phyloP scores from a whole-genome alignment of 2,888 invertebrate genomes.

The Palloptera scutellata region DNA sequence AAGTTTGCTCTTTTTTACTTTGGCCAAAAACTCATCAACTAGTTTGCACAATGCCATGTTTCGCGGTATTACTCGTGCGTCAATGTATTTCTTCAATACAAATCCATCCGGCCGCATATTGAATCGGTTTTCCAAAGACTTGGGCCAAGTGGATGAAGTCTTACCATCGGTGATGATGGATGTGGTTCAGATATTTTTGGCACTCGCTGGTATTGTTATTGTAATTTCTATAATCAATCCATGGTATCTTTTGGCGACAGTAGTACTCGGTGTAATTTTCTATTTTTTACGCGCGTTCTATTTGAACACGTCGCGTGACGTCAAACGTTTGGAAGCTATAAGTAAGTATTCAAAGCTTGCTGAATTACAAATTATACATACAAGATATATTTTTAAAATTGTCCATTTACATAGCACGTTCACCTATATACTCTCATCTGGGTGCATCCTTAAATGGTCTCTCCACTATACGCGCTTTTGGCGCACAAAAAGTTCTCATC shows the following conservation, averaged over 20 bases:
- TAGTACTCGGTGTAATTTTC: constrained; percentile 77
- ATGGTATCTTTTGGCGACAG: constrained; percentile 75
- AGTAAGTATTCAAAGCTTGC: constrained; percentile 68
- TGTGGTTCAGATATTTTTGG: constrained; percentile 75
- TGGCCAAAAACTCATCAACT: constrained; percentile 78
- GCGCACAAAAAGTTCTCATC: constrained; percentile 79
- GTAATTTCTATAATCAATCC: constrained; percentile 80
- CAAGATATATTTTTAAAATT: neutral
- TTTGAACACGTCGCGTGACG: constrained; percentile 79
- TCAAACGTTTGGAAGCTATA: constrained; percentile 82
- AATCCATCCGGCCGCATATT: constrained; percentile 85
- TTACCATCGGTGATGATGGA: constrained; percentile 63
- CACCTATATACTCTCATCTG: constrained; percentile 95
- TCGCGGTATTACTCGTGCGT: constrained; percentile 76
- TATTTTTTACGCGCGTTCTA: constrained; percentile 79
- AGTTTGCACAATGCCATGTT: constrained; percentile 87
- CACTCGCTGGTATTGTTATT: constrained; percentile 79
- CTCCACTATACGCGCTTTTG: constrained; percentile 89
- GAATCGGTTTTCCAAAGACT: constrained; percentile 90
- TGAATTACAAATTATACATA: neutral
- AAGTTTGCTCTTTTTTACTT: constrained; percentile 66
- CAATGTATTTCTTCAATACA: constrained; percentile 87
- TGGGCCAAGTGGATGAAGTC: constrained; percentile 69
- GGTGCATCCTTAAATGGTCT: constrained; percentile 89
- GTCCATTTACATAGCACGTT: constrained; percentile 71